Evolutionary conservation across 2,113 vertebrate genomes (phyloP).

Genomic region (Tetrao urogallus): DNA sequence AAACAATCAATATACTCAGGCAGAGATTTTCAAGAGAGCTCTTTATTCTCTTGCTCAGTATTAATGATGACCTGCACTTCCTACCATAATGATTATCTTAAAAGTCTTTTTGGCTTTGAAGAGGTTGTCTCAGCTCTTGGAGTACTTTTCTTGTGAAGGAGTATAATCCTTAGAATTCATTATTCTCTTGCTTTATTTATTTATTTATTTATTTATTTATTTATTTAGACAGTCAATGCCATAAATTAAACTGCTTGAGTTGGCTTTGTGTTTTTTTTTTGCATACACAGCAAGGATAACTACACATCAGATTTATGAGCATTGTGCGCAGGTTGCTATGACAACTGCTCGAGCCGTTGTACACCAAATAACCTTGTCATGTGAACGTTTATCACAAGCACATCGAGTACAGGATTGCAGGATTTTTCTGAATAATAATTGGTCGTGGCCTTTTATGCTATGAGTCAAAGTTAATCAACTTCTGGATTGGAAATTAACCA

Average conservation of each 20-base stretch:
- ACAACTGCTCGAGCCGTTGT: slow-evolving; percentile 81
- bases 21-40: slow-evolving; percentile 43
- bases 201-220: neutral
- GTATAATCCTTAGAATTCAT: slow-evolving; percentile 65
- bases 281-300: slow-evolving; percentile 87
- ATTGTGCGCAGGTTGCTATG: slow-evolving; percentile 82
- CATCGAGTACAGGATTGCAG: slow-evolving; percentile 78
- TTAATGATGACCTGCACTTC: slow-evolving; percentile 72
- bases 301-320: slow-evolving; percentile 86
- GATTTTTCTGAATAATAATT: slow-evolving; percentile 83
- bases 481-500: slow-evolving; percentile 75
- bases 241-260: slow-evolving; percentile 80
- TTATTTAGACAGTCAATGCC: slow-evolving; percentile 44
- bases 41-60: slow-evolving; percentile 47
- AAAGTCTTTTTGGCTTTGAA: slow-evolving; percentile 73
- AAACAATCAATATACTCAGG: slow-evolving; percentile 53
- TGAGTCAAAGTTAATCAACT: slow-evolving; percentile 81
- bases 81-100: slow-evolving; percentile 68
- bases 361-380: slow-evolving; percentile 86
- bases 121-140: slow-evolving; percentile 63
- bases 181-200: neutral
- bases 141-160: slow-evolving; percentile 64
- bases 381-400: slow-evolving; percentile 84
- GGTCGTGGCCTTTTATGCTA: slow-evolving; percentile 76
- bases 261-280: slow-evolving; percentile 80